Conservation (phyloP, 2,113 vertebrate species). For the Ciconia stormi region DNA sequence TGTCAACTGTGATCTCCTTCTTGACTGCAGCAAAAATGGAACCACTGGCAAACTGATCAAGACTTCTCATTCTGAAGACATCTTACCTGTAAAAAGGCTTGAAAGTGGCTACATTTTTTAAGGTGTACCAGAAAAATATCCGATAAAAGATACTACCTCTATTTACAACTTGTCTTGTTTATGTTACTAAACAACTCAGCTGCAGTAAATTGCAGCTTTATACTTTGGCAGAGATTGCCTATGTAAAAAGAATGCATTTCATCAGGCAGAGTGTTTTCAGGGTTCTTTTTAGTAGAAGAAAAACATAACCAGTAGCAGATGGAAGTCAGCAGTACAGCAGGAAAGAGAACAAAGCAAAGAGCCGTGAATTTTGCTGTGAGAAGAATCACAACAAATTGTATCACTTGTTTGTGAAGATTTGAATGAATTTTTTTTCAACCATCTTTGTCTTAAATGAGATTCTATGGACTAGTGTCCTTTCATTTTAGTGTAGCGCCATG, state of each 20-base stretch:
- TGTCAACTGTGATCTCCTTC: background rate
- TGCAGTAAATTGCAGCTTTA: background rate
- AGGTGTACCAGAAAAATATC: background rate
- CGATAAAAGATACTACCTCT: background rate
- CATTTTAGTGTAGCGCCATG: background rate
- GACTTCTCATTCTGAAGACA: background rate
- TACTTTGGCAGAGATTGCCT: background rate
- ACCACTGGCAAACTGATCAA: background rate
- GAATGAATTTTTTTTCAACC: background rate
- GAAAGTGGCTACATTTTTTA: background rate
- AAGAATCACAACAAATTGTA: background rate
- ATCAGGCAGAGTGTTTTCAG: background rate
- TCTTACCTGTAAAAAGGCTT: background rate
- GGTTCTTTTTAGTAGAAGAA: background rate
- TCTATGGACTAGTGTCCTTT: background rate
- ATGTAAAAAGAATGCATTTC: background rate
- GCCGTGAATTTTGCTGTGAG: background rate
- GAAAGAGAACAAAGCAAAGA: background rate
- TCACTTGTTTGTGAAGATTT: background rate
- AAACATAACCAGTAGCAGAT: background rate
- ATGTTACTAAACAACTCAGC: background rate
- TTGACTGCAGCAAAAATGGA: background rate
- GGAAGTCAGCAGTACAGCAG: background rate
- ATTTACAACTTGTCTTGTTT: background rate
- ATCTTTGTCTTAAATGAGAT: background rate